A percentile compares a stretch with the other conserved stretches of the same genome.
Evolutionary conservation across 1,140 invertebrate genomes (phyloP).

Genomic region (Andrena cerasifolii): DNA sequence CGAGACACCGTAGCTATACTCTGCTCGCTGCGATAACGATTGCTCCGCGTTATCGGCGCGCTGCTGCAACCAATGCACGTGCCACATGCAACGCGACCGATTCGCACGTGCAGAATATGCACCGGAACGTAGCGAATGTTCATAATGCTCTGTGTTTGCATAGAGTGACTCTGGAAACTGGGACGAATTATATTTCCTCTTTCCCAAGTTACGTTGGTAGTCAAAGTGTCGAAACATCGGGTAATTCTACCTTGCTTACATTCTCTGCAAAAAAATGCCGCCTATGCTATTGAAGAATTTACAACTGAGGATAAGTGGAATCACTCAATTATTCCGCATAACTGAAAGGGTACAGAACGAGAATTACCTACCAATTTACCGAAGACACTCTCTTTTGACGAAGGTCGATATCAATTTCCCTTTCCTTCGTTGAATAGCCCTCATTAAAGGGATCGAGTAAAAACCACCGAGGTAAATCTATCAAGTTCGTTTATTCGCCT

Average conservation of each 20-base stretch:
- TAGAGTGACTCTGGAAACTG: not conserved
- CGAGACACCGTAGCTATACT: not conserved
- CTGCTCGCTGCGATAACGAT: not conserved
- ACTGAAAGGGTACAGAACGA: not conserved
- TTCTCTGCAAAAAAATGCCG: too few relatives aligned
- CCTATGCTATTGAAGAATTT: too few relatives aligned
- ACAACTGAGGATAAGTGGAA: too few relatives aligned
- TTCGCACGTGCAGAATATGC: not conserved
- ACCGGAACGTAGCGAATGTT: not conserved
- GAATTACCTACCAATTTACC: constrained; percentile 15
- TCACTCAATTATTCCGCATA: too few relatives aligned
- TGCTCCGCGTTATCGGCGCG: too few relatives aligned
- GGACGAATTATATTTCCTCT: too few relatives aligned
- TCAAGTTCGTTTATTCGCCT: not conserved
- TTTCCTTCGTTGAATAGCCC: constrained; percentile 12
- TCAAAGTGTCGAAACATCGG: too few relatives aligned
- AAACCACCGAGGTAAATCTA: not conserved
- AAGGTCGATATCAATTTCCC: constrained; percentile 44
- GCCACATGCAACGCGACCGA: not conserved
- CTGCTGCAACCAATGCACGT: not conserved
- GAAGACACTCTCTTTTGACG: too few relatives aligned
- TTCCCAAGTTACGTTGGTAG: too few relatives aligned
- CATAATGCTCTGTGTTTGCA: too few relatives aligned
- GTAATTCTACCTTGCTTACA: too few relatives aligned
- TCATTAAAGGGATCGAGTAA: constrained; percentile 24